phyloP scores from a whole-genome alignment of 1,140 invertebrate genomes.

The Atta texana region DNA sequence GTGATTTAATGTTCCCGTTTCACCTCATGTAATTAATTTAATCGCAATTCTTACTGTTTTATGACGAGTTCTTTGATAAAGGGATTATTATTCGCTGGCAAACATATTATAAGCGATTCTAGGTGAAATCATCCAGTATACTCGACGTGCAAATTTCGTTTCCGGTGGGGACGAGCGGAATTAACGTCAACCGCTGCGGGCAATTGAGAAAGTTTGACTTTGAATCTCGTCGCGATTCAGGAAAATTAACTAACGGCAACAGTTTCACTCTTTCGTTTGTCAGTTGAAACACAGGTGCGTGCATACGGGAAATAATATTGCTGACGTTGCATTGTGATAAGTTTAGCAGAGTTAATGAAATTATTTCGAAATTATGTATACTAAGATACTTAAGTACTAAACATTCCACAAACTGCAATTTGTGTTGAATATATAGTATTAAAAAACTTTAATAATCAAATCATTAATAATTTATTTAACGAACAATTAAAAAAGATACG shows the following conservation, averaged over 20 bases:
- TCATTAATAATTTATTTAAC: background rate
- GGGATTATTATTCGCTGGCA: constrained; percentile 44
- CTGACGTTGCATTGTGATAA: background rate
- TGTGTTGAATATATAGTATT: background rate
- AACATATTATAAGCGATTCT: constrained; percentile 51
- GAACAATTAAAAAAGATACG: background rate
- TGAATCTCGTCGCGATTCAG: constrained; percentile 65
- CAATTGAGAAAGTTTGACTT: constrained; percentile 72
- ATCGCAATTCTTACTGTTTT: constrained; percentile 10
- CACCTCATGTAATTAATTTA: constrained; percentile 19
- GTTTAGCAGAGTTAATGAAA: constrained; percentile 15
- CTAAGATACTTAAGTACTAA: background rate
- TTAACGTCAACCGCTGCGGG: constrained; percentile 66
- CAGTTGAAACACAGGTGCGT: constrained; percentile 28
- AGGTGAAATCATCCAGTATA: constrained; percentile 61
- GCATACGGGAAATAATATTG: constrained; percentile 22
- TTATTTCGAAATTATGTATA: constrained; percentile 28
- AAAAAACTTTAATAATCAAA: background rate
- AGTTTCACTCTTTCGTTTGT: constrained; percentile 55
- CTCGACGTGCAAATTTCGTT: constrained; percentile 59
- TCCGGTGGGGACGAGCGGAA: constrained; percentile 55
- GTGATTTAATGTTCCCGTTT: background rate
- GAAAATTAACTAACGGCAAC: constrained; percentile 65
- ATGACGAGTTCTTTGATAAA: background rate
- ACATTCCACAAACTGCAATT: background rate